Evolutionary conservation across 2,797 vertebrate genomes (phyloP).

Genomic region (Gambusia yucatana): DNA sequence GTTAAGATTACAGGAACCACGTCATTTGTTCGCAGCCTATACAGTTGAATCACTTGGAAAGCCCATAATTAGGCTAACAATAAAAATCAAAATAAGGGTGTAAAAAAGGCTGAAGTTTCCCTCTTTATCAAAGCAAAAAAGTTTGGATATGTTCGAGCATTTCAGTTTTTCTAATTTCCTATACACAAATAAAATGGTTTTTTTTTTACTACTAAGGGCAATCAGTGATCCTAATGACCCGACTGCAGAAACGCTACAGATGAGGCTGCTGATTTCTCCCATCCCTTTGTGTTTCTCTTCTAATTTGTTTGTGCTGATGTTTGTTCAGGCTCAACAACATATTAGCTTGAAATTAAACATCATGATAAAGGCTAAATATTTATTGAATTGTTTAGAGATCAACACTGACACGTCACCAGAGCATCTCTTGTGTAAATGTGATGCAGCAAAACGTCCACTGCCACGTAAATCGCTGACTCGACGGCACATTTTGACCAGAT

Average conservation of each 20-base stretch:
- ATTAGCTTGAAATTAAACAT: constrained; percentile 69
- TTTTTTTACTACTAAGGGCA: background rate
- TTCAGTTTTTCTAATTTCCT: background rate
- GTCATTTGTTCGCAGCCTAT: background rate
- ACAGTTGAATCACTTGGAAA: background rate
- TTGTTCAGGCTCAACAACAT: constrained; percentile 63
- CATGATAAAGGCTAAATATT: constrained; percentile 59
- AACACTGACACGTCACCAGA: constrained; percentile 48
- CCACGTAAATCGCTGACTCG: constrained; percentile 8
- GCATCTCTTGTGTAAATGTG: constrained; percentile 20
- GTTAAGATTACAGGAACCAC: background rate
- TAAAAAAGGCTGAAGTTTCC: background rate
- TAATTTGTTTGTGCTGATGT: constrained; percentile 59
- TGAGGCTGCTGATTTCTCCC: background rate
- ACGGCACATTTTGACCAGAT: background rate
- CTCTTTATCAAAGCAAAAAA: background rate
- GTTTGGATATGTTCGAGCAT: background rate
- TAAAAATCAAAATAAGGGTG: background rate
- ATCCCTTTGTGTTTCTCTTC: constrained; percentile 32
- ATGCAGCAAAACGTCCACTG: constrained; percentile 7
- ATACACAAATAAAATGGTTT: background rate
- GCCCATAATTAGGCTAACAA: background rate
- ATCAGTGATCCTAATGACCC: background rate
- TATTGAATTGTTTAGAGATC: constrained; percentile 48
- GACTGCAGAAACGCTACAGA: constrained; percentile 1